Evolutionary conservation across 2,113 vertebrate genomes (phyloP).

Genomic region (Apeltes quadracus): DNA sequence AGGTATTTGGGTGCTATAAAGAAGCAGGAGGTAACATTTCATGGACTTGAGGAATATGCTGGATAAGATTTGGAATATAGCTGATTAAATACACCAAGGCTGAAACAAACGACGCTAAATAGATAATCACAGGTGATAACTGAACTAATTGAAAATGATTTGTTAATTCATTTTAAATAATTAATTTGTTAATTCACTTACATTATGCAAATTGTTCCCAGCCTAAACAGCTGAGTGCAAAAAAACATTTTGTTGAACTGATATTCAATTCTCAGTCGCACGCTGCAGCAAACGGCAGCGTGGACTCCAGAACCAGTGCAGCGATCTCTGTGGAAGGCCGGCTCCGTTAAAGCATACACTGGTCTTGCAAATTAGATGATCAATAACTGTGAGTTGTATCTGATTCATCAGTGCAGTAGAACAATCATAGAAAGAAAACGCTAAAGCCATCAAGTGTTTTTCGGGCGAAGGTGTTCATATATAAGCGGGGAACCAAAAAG

Average conservation of each 20-base stretch:
- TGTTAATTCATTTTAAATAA: constrained; percentile 50
- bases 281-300: constrained; percentile 70
- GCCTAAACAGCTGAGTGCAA: constrained; percentile 30
- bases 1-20: constrained; percentile 80
- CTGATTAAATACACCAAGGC: constrained; percentile 80
- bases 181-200: constrained; percentile 39
- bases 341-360: constrained; percentile 60
- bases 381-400: constrained; percentile 42
- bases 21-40: constrained; percentile 81
- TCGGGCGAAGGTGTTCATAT: constrained; percentile 71
- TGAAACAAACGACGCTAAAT: constrained; percentile 78
- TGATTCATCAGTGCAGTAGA: constrained; percentile 75
- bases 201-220: constrained; percentile 47
- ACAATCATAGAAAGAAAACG: constrained; percentile 65
- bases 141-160: constrained; percentile 63
- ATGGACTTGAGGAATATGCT: constrained; percentile 78
- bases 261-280: constrained; percentile 62
- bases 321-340: constrained; percentile 48
- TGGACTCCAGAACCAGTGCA: constrained; percentile 58
- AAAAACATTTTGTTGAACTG: constrained; percentile 39
- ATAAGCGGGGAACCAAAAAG: constrained; percentile 76
- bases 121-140: constrained; percentile 73
- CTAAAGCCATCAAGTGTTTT: constrained; percentile 62
- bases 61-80: constrained; percentile 83
- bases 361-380: constrained; percentile 48